Evolutionary conservation across 2,113 vertebrate species (phyloP), one percentile per base, ranked within the genome.

Genomic region (Orcinus orca): DNA sequence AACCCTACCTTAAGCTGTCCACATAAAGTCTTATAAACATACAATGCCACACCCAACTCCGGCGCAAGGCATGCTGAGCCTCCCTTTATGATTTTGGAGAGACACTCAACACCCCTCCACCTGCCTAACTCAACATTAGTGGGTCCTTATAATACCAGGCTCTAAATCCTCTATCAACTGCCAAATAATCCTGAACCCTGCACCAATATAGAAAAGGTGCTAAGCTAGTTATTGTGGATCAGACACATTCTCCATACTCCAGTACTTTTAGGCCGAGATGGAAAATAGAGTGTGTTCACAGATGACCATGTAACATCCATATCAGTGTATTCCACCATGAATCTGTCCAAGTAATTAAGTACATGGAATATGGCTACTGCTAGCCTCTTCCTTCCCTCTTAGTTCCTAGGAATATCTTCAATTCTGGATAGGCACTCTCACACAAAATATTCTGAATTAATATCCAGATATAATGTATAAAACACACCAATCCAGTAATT

Each of bases 261-360:
- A 53, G 55, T 38, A 73, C 33, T 86, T 94, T 82, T 68, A 88
- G 25, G 38, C 55, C 77, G 77, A 89, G 17, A 62, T 65, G 38
- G 17, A 92, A 93, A 77, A 82, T 73, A 80, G 88, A 89, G 89
- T 47, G n/a, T 92, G 67, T 83, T 93, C 90, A 77, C 31, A 90
- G 74, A 80, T 79, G 68, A 87, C 38, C 73, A 80, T 20, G 62
- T 71, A 90, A 76, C 58, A 88, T 70, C 63, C 87, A 18, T 65
- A 70, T 90, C 67, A 87, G 60, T 84, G 55, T 77, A 93, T 67
- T 76, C 53, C 90, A 85, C 93, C 31, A 90, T 73, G 58, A 94
- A 58, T 95, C 80, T 93, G 55, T 94, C 58, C 76, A 94, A 95
- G 33, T 97, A 93, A 96, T 92, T 93, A 96, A 97, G 84, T 96